Conservation (phyloP, 2,888 invertebrate species). For the Eucera pruinosa region DNA sequence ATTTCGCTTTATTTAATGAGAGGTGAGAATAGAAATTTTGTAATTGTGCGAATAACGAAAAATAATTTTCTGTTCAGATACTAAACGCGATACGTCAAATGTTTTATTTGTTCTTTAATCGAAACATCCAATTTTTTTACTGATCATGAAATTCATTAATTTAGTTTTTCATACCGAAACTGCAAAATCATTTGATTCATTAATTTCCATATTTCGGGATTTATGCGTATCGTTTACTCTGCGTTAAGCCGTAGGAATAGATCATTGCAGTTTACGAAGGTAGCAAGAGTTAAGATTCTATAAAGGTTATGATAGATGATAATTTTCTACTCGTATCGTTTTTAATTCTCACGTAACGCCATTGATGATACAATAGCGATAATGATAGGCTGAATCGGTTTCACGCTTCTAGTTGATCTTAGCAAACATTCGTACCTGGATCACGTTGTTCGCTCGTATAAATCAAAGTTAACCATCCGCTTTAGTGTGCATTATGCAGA, state of each 20-base stretch:
- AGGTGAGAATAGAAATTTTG: too few species aligned
- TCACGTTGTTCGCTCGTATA: slow-evolving; percentile 26
- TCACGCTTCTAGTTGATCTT: slow-evolving; percentile 39
- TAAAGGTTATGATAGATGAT: slow-evolving; percentile 3
- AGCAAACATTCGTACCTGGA: slow-evolving; percentile 51
- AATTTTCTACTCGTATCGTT: slow-evolving; percentile 31
- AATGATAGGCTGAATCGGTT: slow-evolving; percentile 29
- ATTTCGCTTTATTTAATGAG: too few species aligned
- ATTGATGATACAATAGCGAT: not conserved
- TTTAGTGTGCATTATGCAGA: not conserved
- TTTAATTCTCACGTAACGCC: slow-evolving; percentile 6
- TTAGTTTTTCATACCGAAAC: too few species aligned
- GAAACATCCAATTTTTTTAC: too few species aligned
- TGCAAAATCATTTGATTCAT: not conserved
- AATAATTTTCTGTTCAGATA: too few species aligned
- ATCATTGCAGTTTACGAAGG: slow-evolving; percentile 1
- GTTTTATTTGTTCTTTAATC: too few species aligned
- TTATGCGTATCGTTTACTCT: slow-evolving; percentile 8
- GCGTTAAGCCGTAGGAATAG: slow-evolving; percentile 9
- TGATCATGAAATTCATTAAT: too few species aligned
- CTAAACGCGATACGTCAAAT: too few species aligned
- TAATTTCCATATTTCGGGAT: slow-evolving; percentile 14
- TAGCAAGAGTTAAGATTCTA: slow-evolving; percentile 1
- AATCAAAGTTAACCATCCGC: slow-evolving; percentile 8
- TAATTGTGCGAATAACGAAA: too few species aligned